Conservation (phyloP, 2,113 vertebrate species). For the Galeopterus variegatus region DNA sequence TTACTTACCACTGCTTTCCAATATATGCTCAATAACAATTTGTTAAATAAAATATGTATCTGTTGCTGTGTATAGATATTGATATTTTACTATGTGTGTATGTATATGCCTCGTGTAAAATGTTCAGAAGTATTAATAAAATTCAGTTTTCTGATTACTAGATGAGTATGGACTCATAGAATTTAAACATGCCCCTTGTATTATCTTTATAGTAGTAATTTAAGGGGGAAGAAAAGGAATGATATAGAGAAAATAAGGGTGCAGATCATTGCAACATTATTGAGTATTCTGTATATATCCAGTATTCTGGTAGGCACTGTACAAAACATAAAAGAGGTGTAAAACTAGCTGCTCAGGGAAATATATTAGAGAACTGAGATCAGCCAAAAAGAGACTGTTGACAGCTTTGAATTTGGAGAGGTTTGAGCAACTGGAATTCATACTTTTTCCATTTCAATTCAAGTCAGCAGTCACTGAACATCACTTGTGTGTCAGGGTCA, state of each 20-base stretch:
- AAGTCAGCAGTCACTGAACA: neutral
- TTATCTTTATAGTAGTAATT: neutral
- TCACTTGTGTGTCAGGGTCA: neutral
- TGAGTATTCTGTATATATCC: neutral
- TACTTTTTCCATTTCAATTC: neutral
- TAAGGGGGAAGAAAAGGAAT: neutral
- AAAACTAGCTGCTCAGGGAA: neutral
- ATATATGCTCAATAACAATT: neutral
- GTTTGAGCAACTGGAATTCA: neutral
- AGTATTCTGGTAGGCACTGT: neutral
- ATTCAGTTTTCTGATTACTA: conserved; percentile 31
- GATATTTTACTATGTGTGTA: neutral
- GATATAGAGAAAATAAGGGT: neutral
- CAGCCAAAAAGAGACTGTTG: neutral
- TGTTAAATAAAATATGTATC: neutral
- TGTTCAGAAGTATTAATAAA: conserved; percentile 10
- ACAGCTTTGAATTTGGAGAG: neutral
- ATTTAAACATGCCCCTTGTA: neutral
- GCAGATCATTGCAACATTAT: neutral
- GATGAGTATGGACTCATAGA: neutral
- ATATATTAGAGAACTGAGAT: neutral
- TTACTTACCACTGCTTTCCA: neutral
- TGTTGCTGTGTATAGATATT: neutral
- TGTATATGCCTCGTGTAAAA: neutral
- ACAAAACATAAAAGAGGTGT: neutral